phyloP scores from a whole-genome alignment of 2,113 vertebrate genomes.

The Ptyas mucosa region DNA sequence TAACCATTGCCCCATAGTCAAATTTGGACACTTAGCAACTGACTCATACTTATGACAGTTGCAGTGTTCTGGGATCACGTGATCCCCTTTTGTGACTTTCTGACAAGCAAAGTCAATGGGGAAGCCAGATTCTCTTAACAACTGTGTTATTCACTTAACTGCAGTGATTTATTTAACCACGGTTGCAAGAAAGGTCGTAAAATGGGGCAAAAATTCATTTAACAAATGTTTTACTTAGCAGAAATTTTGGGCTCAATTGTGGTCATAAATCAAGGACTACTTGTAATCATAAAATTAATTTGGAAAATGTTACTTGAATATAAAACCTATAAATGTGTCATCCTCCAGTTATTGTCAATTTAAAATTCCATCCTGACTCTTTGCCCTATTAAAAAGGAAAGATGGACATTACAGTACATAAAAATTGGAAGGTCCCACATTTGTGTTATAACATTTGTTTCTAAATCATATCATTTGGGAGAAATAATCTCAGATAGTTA shows the following conservation, averaged over 20 bases:
- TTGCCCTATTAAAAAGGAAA: neutral
- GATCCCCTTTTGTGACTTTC: neutral
- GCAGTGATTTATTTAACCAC: neutral
- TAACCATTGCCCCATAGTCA: neutral
- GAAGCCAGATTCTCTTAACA: neutral
- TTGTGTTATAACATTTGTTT: neutral
- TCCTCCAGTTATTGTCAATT: too few species aligned
- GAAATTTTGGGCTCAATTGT: too few species aligned
- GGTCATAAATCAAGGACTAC: too few species aligned
- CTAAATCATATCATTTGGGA: neutral
- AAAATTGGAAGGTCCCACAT: neutral
- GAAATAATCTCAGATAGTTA: neutral
- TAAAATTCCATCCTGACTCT: too few species aligned
- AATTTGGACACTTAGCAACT: neutral
- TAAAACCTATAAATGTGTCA: too few species aligned
- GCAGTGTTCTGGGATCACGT: neutral
- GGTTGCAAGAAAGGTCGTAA: neutral
- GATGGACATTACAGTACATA: neutral
- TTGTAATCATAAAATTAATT: too few species aligned
- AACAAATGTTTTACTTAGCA: neutral
- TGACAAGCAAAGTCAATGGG: neutral
- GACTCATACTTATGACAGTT: neutral
- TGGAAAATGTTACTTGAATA: too few species aligned
- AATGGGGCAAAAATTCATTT: neutral
- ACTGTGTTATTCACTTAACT: neutral